Evolutionary conservation across 1,140 invertebrate genomes (phyloP), one percentile per base, ranked within the genome.

Genomic region (Drepana arcuata): DNA sequence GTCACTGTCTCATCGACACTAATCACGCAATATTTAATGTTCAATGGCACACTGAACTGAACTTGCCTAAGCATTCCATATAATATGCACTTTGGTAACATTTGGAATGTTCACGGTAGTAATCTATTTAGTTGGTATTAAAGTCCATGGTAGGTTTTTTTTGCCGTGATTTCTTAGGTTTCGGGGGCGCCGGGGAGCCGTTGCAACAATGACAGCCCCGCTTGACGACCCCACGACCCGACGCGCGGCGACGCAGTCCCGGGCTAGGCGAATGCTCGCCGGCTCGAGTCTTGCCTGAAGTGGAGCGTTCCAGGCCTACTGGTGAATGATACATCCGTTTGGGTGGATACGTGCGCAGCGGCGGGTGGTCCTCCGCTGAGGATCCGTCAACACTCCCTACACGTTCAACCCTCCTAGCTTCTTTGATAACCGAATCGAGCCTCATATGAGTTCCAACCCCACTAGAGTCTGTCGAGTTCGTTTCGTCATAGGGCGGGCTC

Each of bases 141-240:
- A 72, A 80, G 35, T 80, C 75, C 16, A 68, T 49, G 36, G 44
- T 55, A 5, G 65, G 71, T 41, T 73, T 73, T 14, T 54, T 54
- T 21, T 62, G 68, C 1, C 72, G 52, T 0, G 70, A 41, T 34
- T 71, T 77, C 39, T 78, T 78, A 7, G 71, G 54, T 4, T 60
- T 45, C 0, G 66, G 50, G 1, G 77, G 69, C 0, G 58, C 53
- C 5, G 75, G 63, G 1, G 64, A 60, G 14, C 75, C 78, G 38
- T 61, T 66, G 59, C 83, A 84, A 51, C 83, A 84, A 32, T 74
- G 79, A 39, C 83, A 84, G 27, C 80, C 79, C 2, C 81, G 61
- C 30, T 80, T 82, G 0, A 82, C 78, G 0, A 83, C 64, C 2
- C 78, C 75, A 2, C 83, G 43, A 1, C 52, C 66, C 0, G 80